Evolutionary conservation across 1,140 invertebrate genomes (phyloP), one percentile per base, ranked within the genome.

Genomic region (Drosophila azteca): DNA sequence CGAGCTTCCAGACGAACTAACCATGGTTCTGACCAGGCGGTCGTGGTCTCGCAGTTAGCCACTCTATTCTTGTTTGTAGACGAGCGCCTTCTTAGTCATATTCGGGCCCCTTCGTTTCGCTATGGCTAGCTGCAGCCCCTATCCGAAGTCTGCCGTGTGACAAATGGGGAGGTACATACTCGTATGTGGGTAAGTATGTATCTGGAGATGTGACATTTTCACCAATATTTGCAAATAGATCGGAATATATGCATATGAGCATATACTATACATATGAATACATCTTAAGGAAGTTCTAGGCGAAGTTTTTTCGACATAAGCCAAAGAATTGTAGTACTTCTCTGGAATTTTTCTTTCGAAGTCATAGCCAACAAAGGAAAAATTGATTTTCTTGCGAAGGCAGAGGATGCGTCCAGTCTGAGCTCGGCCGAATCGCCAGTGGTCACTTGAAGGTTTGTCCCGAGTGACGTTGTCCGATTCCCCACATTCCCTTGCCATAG

Each of bases 371-470:
- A 63, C 26, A 29, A 43, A 49, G 11, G 29, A 51, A 55, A 55
- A 66, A 69, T 78, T 77, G 48, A 71, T 64, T 79, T 80, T 72
- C 44, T 39, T 44, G 15, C n/a, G 24, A 24, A 15, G 39, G 41
- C 60, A 45, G 6, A 61, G 20, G 15, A 17, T 15, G 2, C 13
- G 15, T 31, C 4, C 29, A 46, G 20, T 13, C 15, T 8, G 29
- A 26, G 24, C 17, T 20, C 17, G 17, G 17, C 15, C 24, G 24
- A 26, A 26, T 6, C 5, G 20, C 17, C 49, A 65, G 68, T 87
- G 81, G 82, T 84, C 77, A 81, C 63, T 80, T 85, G 81, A 87
- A 85, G 80, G 81, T 87, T 81, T 61, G 55, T 26, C 24, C 4
- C 24, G 5, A 5, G 24, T 5, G 24, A 26, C 24, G 24, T 26